Conservation (phyloP, 1,140 invertebrate species). For the Saccostrea echinata region DNA sequence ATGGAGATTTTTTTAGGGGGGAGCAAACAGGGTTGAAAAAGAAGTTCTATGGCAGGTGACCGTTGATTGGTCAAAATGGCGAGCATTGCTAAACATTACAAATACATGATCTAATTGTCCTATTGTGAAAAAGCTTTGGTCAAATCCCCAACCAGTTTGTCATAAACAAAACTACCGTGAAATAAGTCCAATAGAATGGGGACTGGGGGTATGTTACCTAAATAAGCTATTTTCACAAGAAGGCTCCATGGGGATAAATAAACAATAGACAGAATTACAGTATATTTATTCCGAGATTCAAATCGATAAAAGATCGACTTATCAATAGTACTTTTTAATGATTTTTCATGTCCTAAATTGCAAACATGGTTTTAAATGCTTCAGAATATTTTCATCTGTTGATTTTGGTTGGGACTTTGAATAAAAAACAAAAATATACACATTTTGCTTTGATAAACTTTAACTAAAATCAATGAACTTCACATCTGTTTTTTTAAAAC, state of each 20-base stretch:
- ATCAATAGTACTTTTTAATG: background rate
- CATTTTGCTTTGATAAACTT: background rate
- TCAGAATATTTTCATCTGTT: background rate
- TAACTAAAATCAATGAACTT: background rate
- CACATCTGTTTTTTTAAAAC: no score
- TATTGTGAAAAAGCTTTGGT: constrained; percentile 20
- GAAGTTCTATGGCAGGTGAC: background rate
- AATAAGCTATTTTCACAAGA: constrained; percentile 33
- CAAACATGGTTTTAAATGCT: background rate
- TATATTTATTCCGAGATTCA: background rate
- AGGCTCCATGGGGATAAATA: background rate
- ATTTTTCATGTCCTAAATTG: background rate
- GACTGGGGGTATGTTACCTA: background rate
- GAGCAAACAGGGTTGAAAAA: background rate
- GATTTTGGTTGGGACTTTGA: background rate
- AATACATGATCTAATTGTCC: constrained; percentile 34
- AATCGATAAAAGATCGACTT: background rate
- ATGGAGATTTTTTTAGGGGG: background rate
- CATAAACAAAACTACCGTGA: constrained; percentile 36
- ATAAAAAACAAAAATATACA: background rate
- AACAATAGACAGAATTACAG: background rate
- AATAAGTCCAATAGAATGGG: constrained; percentile 1
- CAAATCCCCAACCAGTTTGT: constrained; percentile 24
- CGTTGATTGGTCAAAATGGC: constrained; percentile 22
- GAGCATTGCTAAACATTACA: constrained; percentile 19